A percentile compares a stretch with the other conserved stretches of the same genome.
These are phyloP conservation scores for Allolobophora icterica DNA, from an alignment of 2,888 invertebrate genomes.

Conservation along the genomic window DNA sequence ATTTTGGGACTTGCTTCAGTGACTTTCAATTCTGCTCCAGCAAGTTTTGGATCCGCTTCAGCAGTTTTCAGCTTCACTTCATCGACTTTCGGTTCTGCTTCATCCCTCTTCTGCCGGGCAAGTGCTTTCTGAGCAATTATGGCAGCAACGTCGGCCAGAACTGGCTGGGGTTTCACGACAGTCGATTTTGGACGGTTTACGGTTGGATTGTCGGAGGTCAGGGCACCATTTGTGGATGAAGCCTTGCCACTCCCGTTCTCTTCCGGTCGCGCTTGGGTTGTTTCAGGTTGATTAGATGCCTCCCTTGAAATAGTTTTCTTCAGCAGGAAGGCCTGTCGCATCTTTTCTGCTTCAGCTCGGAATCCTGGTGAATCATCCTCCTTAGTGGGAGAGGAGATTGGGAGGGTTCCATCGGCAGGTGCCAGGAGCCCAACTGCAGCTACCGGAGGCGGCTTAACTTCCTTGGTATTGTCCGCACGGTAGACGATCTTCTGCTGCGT, in stretches of 20 bases:
- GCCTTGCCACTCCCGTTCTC: not conserved
- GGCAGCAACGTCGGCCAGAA: slow-evolving; percentile 27
- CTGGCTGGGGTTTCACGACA: not conserved
- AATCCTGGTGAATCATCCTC: not conserved
- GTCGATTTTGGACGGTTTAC: not conserved
- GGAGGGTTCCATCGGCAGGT: not conserved
- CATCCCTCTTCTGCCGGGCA: slow-evolving; percentile 24
- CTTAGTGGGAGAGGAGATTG: not conserved
- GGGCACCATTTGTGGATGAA: not conserved
- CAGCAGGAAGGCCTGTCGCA: slow-evolving; percentile 1
- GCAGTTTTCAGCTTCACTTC: not conserved
- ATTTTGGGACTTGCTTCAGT: not conserved
- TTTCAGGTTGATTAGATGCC: not conserved
- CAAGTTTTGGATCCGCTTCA: not conserved
- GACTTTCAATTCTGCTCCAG: not conserved
- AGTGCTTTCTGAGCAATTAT: slow-evolving; percentile 35
- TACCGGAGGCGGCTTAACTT: not conserved
- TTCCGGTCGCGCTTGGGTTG: not conserved
- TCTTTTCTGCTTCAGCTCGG: not conserved
- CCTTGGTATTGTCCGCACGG: not conserved
- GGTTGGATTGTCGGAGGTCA: not conserved
- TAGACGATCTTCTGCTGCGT: not conserved
- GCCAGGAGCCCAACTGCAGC: not conserved
- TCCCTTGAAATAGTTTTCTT: not conserved
- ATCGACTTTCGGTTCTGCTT: not conserved